Percentiles rank a stretch among this genome's conserved stretches.
Evolutionary conservation across 2,888 invertebrate species (phyloP).

Genomic region (Agrochola litura): DNA sequence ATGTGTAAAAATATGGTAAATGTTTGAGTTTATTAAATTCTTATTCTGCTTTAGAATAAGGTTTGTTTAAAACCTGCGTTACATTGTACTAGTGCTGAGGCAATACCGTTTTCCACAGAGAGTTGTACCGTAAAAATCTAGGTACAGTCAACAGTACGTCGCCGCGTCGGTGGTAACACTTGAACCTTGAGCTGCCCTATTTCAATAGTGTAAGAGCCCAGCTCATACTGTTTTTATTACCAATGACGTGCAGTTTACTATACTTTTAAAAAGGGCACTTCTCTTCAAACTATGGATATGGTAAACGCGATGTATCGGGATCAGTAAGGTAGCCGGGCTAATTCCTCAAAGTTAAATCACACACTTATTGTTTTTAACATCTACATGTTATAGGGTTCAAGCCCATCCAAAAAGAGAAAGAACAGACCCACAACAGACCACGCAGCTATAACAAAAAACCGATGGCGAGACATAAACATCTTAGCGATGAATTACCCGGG

Average conservation of each 20-base stretch:
- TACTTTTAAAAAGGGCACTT: neutral
- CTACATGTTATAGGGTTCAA: neutral
- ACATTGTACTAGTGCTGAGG: neutral
- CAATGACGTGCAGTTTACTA: neutral
- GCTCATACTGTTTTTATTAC: neutral
- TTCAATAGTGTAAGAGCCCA: neutral
- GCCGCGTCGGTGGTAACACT: neutral
- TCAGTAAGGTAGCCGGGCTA: neutral
- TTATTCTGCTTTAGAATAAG: neutral
- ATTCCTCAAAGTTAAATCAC: neutral
- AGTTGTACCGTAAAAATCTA: neutral
- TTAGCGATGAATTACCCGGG: conserved; percentile 47
- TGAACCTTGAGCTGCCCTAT: neutral
- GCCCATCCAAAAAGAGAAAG: neutral
- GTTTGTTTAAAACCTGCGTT: neutral
- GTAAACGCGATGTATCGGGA: neutral
- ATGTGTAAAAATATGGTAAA: conserved; percentile 5
- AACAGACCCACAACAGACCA: neutral
- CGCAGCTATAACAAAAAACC: conserved; percentile 2
- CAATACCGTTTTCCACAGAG: neutral
- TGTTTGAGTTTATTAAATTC: neutral
- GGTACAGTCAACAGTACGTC: neutral
- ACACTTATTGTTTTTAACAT: neutral
- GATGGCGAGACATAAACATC: conserved; percentile 44
- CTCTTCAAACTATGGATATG: neutral